Evolutionary conservation across 2,113 vertebrate species (phyloP).

Genomic region (Steatornis caripensis): DNA sequence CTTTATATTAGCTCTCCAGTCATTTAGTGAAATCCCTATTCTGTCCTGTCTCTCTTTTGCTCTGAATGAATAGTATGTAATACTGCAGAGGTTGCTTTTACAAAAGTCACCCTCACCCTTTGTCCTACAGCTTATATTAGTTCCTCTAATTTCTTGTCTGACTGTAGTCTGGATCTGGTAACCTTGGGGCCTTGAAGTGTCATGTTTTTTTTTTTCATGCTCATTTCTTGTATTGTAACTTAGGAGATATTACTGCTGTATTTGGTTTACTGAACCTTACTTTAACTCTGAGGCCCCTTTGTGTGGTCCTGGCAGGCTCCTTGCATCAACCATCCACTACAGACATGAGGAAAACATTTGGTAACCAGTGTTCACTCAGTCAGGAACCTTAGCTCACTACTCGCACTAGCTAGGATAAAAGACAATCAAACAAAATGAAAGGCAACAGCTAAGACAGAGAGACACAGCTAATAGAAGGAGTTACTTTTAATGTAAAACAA

Average conservation of each 20-base stretch:
- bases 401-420: not conserved
- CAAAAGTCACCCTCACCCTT: not conserved
- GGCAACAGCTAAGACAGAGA: not conserved
- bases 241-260: not conserved
- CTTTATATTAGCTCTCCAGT: not conserved
- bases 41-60: not conserved
- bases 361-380: not conserved
- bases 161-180: not conserved
- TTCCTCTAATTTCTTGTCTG: constrained; percentile 1
- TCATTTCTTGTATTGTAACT: not conserved
- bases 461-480: not conserved
- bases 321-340: not conserved
- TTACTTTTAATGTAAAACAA: not conserved
- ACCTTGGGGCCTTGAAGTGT: not conserved
- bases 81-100: not conserved
- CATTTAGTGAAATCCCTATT: not conserved
- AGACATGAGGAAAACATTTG: not conserved
- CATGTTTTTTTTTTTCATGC: not conserved
- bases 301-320: not conserved
- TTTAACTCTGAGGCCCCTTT: not conserved
- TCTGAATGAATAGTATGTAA: not conserved
- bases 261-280: not conserved
- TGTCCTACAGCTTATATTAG: not conserved
- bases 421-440: not conserved
- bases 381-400: not conserved